Conservation (phyloP, 2,888 invertebrate genomes). For the Rapana venosa region DNA sequence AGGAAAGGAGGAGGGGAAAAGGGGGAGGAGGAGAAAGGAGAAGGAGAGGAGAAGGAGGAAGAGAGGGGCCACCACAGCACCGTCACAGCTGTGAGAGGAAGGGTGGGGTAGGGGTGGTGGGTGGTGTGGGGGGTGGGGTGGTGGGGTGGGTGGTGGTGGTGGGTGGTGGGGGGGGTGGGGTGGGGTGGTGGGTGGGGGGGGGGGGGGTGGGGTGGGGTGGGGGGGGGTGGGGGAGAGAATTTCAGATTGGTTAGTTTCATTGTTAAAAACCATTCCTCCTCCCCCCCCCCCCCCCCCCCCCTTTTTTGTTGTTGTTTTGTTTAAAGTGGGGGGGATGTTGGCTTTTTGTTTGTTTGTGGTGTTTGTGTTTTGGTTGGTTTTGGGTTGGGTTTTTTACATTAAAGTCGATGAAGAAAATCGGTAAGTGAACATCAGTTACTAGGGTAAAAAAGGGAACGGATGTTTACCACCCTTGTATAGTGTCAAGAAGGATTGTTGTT, state of each 20-base stretch:
- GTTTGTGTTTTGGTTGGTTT: too few species aligned
- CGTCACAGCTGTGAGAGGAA: background rate
- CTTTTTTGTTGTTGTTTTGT: too few species aligned
- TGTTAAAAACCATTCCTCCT: too few species aligned
- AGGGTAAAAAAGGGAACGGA: background rate
- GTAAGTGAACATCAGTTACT: background rate
- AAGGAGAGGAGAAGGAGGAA: background rate
- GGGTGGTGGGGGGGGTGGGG: background rate
- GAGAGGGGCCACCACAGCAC: background rate
- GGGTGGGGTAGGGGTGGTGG: background rate
- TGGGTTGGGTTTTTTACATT: too few species aligned
- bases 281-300: too few species aligned
- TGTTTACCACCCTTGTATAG: too few species aligned
- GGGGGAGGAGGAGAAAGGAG: background rate
- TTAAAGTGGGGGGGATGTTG: too few species aligned
- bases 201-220: background rate
- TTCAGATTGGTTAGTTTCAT: too few species aligned
- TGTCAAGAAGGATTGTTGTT: too few species aligned
- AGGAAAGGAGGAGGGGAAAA: too few species aligned
- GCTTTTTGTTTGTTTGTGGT: too few species aligned
- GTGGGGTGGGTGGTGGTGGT: background rate
- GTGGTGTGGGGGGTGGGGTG: background rate
- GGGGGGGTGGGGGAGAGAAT: background rate
- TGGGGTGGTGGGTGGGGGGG: background rate
- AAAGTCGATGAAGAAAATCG: too few species aligned